Conservation (phyloP, 2,888 invertebrate species). For the Clistopyga incitator region DNA sequence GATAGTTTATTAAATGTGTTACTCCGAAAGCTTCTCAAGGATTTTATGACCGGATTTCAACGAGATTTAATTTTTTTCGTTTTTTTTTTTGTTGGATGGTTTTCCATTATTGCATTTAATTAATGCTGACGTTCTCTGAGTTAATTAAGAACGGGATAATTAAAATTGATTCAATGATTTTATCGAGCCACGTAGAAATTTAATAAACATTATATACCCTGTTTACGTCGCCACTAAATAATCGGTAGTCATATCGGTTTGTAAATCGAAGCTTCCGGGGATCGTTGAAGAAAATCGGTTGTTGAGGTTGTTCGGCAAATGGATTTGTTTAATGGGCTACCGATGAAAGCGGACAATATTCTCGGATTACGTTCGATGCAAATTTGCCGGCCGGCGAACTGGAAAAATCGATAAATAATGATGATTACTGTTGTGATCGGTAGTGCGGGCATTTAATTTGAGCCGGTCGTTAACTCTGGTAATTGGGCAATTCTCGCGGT, state of each 20-base stretch:
- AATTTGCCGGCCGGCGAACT: slow-evolving; percentile 28
- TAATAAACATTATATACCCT: too few species aligned
- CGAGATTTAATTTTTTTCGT: background rate
- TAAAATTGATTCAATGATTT: slow-evolving; percentile 16
- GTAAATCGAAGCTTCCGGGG: slow-evolving; percentile 10
- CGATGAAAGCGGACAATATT: background rate
- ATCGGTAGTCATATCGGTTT: background rate
- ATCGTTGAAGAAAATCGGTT: slow-evolving; percentile 37
- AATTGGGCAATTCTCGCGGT: slow-evolving; percentile 50
- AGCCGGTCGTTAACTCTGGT: slow-evolving; percentile 62
- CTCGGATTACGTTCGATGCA: slow-evolving; percentile 2
- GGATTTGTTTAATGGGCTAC: background rate
- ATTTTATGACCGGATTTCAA: background rate
- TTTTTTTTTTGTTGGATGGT: background rate
- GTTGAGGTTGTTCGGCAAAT: background rate
- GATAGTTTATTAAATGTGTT: background rate
- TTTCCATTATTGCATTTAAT: slow-evolving; percentile 43
- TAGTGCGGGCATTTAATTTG: slow-evolving; percentile 51
- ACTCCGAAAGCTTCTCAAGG: background rate
- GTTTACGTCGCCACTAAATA: background rate
- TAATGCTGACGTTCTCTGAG: background rate
- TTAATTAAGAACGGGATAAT: slow-evolving; percentile 22
- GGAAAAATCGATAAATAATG: slow-evolving; percentile 49
- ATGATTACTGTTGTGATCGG: slow-evolving; percentile 28
- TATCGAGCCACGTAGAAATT: too few species aligned